Base-by-base conservation (phyloP, 1,140 invertebrate genomes). In the Rhopalosiphum maidis region DNA sequence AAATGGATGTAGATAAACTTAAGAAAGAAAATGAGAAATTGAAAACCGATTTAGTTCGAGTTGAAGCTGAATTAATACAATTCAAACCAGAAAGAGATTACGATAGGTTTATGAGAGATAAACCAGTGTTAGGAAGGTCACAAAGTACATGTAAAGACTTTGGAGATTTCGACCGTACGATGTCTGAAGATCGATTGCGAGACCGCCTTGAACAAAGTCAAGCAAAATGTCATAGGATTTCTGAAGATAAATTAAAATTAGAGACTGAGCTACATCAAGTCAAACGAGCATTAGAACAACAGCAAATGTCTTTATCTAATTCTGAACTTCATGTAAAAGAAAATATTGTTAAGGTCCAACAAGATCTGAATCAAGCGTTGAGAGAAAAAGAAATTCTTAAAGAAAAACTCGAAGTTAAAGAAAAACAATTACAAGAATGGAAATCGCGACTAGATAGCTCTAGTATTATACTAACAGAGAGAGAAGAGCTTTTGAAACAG, bases 1-100 rank as follows among this genome's bases (percentile, higher is more conserved):
- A 97, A 25, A 97, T 98, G 94, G 98, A 97, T 94, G 96, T 97
- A 46, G 96, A 97, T 94, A 96, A 97, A 94, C 95, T 97, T 21
- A 95, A 97, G 94, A 89, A 93, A 22, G 94, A 95, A 93, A 94
- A 94, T 91, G 94, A 94, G 22, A 92, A 94, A 37, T 87, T 95
- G 25, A 94, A 94, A 93, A 94, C 94, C 94, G 95, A 96, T 85
- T 96, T 96, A 93, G 95, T 95, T 25, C 95, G 93, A 95, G 94
- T 96, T 95, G 68, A 95, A 95, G 94, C 96, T 95, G 96, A 97
- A 89, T 98, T 99, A 95, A 96, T 98, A 55, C 98, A 98, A 95
- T 96, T 98, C 94, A 95, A 98, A 93, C 96, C 97, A 94, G 98
- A 98, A 94, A 98, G 98, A 95, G 91, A 93, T 37, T 93, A 93